Evolutionary conservation across 2,888 invertebrate genomes (phyloP).

Genomic region (Euzophera pinguis): DNA sequence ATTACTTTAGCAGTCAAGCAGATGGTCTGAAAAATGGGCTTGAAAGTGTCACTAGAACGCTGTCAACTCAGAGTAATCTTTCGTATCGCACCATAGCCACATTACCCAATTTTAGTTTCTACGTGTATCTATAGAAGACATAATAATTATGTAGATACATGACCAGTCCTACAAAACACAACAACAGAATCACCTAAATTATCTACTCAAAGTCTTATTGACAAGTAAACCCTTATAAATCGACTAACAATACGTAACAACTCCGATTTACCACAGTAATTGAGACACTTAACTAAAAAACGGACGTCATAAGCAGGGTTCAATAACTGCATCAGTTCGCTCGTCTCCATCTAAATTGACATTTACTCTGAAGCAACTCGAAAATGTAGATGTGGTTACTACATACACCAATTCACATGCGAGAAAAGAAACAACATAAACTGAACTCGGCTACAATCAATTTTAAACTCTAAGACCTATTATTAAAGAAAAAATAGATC

Average conservation of each 20-base stretch:
- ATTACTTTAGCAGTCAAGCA: too few species aligned
- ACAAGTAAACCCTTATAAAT: neutral
- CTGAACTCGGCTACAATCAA: constrained; percentile 21
- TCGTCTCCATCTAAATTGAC: constrained; percentile 67
- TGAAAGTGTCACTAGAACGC: too few species aligned
- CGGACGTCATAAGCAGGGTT: constrained; percentile 58
- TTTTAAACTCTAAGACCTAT: constrained; percentile 37
- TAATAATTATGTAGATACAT: too few species aligned
- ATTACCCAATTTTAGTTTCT: too few species aligned
- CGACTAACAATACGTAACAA: constrained; percentile 2
- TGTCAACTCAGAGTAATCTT: too few species aligned
- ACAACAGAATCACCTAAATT: too few species aligned
- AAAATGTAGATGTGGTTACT: constrained; percentile 75
- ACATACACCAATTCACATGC: constrained; percentile 61
- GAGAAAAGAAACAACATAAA: constrained; percentile 23
- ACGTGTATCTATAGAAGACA: too few species aligned
- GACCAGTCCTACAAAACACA: too few species aligned
- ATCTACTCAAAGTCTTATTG: neutral
- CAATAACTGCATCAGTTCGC: constrained; percentile 72
- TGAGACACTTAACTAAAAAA: constrained; percentile 50
- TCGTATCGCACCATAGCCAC: too few species aligned
- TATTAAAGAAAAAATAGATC: constrained; percentile 31
- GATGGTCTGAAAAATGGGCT: too few species aligned
- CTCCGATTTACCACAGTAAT: constrained; percentile 13
- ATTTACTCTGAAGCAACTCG: constrained; percentile 72